Evolutionary conservation across 2,797 vertebrate genomes (phyloP).

Genomic region (Tokudaia muenninki): DNA sequence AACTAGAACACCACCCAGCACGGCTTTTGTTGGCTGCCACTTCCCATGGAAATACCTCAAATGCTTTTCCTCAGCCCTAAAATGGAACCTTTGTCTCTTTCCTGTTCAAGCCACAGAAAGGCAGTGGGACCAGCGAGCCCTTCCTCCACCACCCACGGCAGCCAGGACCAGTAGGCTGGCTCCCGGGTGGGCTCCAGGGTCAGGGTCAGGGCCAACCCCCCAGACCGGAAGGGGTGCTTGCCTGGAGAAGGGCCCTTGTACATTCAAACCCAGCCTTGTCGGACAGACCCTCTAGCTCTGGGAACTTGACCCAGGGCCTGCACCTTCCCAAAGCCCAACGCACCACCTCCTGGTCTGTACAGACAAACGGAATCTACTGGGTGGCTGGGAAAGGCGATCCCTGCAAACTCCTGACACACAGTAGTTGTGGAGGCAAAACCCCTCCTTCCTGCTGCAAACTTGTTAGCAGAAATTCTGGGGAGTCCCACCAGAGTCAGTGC

Average conservation of each 20-base stretch:
- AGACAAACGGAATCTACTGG: background rate
- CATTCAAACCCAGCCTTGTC: background rate
- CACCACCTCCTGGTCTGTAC: background rate
- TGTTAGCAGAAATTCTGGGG: background rate
- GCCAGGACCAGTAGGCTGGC: background rate
- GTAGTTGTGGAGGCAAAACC: background rate
- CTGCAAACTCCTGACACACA: background rate
- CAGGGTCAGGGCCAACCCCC: background rate
- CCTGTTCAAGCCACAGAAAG: conserved; percentile 76
- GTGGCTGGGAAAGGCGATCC: background rate
- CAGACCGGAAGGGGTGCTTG: background rate
- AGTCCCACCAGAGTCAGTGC: background rate
- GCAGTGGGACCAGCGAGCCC: conserved; percentile 55
- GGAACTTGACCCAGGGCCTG: background rate
- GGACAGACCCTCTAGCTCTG: conserved; percentile 8
- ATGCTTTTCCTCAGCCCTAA: conserved; percentile 82
- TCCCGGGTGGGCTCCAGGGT: conserved; percentile 55
- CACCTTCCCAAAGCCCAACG: background rate
- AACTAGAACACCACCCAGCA: conserved; percentile 81
- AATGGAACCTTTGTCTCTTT: conserved; percentile 83
- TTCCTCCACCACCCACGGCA: conserved; percentile 51
- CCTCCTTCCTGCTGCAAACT: background rate
- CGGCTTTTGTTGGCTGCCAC: conserved; percentile 80
- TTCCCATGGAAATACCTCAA: conserved; percentile 84
- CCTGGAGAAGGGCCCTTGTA: background rate